Conservation (phyloP, 1,140 invertebrate genomes). For the Bombyx mandarina region DNA sequence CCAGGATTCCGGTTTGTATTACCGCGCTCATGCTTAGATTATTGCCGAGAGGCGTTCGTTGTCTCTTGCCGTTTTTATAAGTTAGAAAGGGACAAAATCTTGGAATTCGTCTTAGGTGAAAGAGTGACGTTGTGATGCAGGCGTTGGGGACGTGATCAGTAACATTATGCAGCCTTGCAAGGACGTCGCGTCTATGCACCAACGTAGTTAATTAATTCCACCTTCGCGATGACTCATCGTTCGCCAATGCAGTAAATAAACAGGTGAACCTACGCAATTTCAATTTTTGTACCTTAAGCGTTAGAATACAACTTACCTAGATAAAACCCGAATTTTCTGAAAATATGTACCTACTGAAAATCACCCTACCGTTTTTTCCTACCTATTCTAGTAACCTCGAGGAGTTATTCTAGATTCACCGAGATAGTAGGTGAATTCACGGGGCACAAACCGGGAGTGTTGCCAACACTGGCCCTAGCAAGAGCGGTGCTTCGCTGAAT, state of each 20-base stretch:
- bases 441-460: no score
- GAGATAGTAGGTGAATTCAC: no score
- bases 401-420: no score
- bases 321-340: no score
- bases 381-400: no score
- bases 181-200: slow-evolving; percentile 48
- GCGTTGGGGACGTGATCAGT: slow-evolving; percentile 31
- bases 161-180: slow-evolving; percentile 54
- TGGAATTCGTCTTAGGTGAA: slow-evolving; percentile 6
- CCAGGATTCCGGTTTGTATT: not conserved
- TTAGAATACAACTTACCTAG: no score
- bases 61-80: slow-evolving; percentile 1
- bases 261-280: no score
- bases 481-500: no score
- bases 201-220: slow-evolving; percentile 58
- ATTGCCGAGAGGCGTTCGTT: not conserved
- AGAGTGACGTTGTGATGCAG: slow-evolving; percentile 13
- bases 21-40: slow-evolving; percentile 3
- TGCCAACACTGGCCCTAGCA: no score
- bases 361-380: no score
- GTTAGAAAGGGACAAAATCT: slow-evolving; percentile 5
- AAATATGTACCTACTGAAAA: no score
- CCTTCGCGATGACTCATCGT: slow-evolving; percentile 56
- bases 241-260: slow-evolving; percentile 3
- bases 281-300: no score